Conservation (phyloP, 2,888 invertebrate genomes). For the Carterocephalus palaemon region DNA sequence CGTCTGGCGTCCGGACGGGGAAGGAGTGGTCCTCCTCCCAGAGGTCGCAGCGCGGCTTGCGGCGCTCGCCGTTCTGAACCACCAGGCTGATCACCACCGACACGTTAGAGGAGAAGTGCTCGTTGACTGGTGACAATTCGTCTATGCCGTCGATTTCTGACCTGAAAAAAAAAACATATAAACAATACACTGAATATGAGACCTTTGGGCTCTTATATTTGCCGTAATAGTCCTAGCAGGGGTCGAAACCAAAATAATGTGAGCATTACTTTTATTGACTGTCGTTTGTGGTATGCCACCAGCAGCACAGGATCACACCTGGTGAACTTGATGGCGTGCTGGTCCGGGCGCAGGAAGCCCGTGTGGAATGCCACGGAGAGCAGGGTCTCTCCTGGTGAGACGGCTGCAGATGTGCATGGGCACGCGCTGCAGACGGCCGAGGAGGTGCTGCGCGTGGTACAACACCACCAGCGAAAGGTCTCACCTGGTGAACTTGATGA, state of each 20-base stretch:
- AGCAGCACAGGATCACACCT: no score
- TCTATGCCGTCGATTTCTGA: constrained; percentile 90
- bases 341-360: constrained; percentile 87
- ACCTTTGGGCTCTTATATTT: no score
- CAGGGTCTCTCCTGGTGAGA: no score
- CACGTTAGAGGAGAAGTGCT: constrained; percentile 85
- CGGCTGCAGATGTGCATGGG: no score
- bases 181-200: no score
- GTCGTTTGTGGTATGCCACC: no score
- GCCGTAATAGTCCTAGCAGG: no score
- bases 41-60: constrained; percentile 83
- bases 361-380: constrained; percentile 93
- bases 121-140: constrained; percentile 80
- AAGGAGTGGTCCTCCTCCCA: constrained; percentile 85
- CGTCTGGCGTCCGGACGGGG: constrained; percentile 63
- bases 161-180: constrained; percentile 55
- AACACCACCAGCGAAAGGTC: no score
- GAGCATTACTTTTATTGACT: no score
- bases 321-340: constrained; percentile 86
- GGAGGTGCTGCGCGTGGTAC: no score
- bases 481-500: constrained; percentile 85
- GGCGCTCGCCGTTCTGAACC: constrained; percentile 83
- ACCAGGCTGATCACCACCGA: constrained; percentile 83
- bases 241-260: no score
- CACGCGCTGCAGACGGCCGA: no score